Conservation (phyloP, 2,888 invertebrate species). For the Orchestes rusci region DNA sequence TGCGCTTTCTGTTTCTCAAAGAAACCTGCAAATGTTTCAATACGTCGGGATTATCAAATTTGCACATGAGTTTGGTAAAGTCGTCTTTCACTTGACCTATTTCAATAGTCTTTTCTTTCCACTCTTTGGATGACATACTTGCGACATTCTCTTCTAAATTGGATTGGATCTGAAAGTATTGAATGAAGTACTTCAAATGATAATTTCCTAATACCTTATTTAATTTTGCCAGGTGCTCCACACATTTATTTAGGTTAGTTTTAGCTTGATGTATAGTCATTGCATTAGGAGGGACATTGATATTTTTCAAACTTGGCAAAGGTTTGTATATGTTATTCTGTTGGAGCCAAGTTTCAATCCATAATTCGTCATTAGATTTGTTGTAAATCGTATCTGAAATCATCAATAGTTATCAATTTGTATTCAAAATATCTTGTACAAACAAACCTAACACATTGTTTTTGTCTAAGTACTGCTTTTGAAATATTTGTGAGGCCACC, state of each 20-base stretch:
- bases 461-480: conserved; percentile 18
- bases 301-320: conserved; percentile 34
- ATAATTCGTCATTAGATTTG: conserved; percentile 39
- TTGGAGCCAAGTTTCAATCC: conserved; percentile 41
- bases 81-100: conserved; percentile 47
- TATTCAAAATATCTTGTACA: neutral
- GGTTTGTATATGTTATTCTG: conserved; percentile 31
- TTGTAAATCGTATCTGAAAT: conserved; percentile 28
- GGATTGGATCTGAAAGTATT: conserved; percentile 35
- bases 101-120: conserved; percentile 48
- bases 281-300: conserved; percentile 26
- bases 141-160: conserved; percentile 45
- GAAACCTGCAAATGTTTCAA: conserved; percentile 43
- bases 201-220: conserved; percentile 36
- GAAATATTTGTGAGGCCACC: conserved; percentile 21
- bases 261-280: conserved; percentile 41
- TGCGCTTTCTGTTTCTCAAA: conserved; percentile 46
- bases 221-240: conserved; percentile 39
- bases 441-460: conserved; percentile 19
- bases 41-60: conserved; percentile 43
- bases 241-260: conserved; percentile 34
- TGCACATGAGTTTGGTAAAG: conserved; percentile 42
- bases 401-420: neutral
- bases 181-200: too few relatives aligned
- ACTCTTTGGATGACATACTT: conserved; percentile 48